Base-by-base conservation (phyloP, 2,113 vertebrate genomes). In the Cyprinodon tularosa region DNA sequence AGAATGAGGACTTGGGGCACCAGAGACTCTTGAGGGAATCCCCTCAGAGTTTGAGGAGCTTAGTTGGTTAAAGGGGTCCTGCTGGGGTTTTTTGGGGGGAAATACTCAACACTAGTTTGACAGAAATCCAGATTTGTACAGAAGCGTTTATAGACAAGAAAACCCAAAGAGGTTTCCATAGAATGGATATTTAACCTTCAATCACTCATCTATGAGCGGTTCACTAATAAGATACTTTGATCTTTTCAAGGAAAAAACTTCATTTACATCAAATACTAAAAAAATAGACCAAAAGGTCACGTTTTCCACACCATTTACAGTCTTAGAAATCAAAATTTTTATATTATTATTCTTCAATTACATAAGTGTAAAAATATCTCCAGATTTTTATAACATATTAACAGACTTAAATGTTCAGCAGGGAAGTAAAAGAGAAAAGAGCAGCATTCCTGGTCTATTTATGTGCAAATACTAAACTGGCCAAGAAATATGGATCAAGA, bases 1-100 rank as follows among this genome's bases (percentile, higher is more conserved):
- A 68, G 44, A 78, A 14, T n/a, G 66, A 59, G 66, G 74, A 63
- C 59, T 6, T 10, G 15, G 45, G 80, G 84, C 65, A 47, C 76
- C 68, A 64, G 12, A 69, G 72, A 84, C 74, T 68, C 42, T 74
- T 44, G 50, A 20, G 76, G 86, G 77, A 81, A 81, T 74, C 77
- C 59, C 64, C 67, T 3, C 39, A 62, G 36, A 45, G 42, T 70
- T 48, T 3, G 38, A 20, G 60, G 15, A 17, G 39, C 62, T 72
- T 4, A 66, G 53, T 6, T n/a, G 69, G 63, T 80, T 50, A 22
- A 62, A 59, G 38, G 42, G 72, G 29, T 66, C 44, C 50, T 65
- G 64, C 22, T 38, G 42, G 1, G 38, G 14, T 6, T 61, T 63
- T 13, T 71, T 42, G 50, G 67, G 3, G 40, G 69, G 42, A 48